These are phyloP conservation scores for Smithornis capensis DNA, from an alignment of 2,113 vertebrate genomes.

Conservation along the genomic window DNA sequence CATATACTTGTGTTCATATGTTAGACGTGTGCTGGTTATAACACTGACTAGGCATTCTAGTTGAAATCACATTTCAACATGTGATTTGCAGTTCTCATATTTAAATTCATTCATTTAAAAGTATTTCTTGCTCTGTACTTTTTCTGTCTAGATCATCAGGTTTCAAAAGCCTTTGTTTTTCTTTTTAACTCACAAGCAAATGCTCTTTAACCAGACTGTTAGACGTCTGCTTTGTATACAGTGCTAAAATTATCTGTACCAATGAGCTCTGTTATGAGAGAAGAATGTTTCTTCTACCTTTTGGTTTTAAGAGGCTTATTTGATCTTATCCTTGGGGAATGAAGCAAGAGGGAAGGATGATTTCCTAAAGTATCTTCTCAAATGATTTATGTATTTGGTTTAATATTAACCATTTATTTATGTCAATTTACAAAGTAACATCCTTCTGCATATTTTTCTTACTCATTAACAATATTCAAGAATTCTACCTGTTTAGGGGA, in stretches of 20 bases:
- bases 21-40: neutral
- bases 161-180: neutral
- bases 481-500: neutral
- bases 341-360: constrained; percentile 12
- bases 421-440: neutral
- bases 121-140: neutral
- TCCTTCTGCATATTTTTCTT: neutral
- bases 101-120: neutral
- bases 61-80: neutral
- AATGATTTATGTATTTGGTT: neutral
- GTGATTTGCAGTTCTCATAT: neutral
- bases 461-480: neutral
- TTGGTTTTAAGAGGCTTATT: neutral
- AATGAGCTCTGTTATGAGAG: neutral
- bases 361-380: constrained; percentile 20
- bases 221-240: neutral
- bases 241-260: neutral
- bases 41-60: neutral
- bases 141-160: neutral
- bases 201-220: neutral
- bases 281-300: neutral
- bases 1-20: too few relatives aligned
- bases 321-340: constrained; percentile 39
- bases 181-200: neutral
- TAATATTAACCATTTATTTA: neutral